phyloP scores from a whole-genome alignment of 2,113 vertebrate species.

The Tragulus kanchil region DNA sequence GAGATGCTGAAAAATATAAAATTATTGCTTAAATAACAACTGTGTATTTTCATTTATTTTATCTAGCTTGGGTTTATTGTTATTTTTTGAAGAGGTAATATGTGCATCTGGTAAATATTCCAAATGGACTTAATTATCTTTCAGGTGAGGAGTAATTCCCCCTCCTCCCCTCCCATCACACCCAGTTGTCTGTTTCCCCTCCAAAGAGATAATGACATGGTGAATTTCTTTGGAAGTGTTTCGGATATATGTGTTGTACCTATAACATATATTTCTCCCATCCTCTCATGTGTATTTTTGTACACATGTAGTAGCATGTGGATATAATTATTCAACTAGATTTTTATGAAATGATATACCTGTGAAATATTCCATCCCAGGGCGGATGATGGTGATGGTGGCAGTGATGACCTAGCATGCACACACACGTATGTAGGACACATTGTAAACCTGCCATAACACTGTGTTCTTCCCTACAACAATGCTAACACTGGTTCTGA shows the following conservation, averaged over 20 bases:
- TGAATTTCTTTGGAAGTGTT: neutral
- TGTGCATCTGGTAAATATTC: neutral
- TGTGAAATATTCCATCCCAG: neutral
- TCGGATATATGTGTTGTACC: neutral
- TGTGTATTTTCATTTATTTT: neutral
- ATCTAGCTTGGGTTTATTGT: neutral
- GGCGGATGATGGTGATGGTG: neutral
- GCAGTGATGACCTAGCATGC: neutral
- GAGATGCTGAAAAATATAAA: neutral
- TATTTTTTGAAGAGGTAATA: neutral
- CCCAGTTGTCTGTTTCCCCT: neutral
- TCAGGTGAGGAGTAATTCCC: neutral
- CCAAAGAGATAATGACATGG: neutral
- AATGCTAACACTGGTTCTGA: neutral
- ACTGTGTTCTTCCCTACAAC: neutral
- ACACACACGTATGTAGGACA: fast-evolving
- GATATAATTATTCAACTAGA: neutral
- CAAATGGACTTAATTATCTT: neutral
- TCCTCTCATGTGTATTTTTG: neutral
- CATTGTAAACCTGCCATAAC: neutral
- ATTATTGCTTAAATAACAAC: neutral
- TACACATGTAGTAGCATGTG: neutral
- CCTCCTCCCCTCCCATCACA: neutral
- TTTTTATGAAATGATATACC: neutral
- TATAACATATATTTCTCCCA: neutral